phyloP scores from a whole-genome alignment of 2,797 vertebrate species.

The Heteromormyrus szaboi region DNA sequence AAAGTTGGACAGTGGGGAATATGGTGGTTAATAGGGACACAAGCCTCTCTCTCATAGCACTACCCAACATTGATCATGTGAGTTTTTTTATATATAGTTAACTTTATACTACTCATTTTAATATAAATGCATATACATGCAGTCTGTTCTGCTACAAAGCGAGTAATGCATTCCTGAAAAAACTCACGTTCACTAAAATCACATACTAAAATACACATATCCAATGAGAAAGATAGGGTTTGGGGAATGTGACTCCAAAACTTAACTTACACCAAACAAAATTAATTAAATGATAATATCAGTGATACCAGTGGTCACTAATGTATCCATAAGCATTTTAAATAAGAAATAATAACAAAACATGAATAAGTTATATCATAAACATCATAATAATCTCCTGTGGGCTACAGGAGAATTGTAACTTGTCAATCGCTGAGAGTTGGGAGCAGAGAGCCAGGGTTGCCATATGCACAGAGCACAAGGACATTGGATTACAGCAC shows the following conservation, averaged over 20 bases:
- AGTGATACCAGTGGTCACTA: neutral
- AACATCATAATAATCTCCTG: neutral
- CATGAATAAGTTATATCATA: neutral
- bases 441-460: neutral
- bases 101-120: neutral
- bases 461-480: neutral
- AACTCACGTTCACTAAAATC: neutral
- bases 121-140: neutral
- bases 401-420: neutral
- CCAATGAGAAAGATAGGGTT: neutral
- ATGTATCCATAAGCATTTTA: neutral
- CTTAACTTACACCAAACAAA: neutral
- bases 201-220: neutral
- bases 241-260: neutral
- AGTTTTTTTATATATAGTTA: neutral
- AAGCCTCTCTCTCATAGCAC: neutral
- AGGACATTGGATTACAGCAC: neutral
- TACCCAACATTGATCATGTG: neutral
- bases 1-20: neutral
- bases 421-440: neutral
- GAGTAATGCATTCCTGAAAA: neutral
- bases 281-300: neutral
- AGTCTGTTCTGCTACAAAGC: neutral
- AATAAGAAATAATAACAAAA: neutral
- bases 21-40: neutral